Conservation (phyloP, 2,888 invertebrate species). For the Boloria selene region DNA sequence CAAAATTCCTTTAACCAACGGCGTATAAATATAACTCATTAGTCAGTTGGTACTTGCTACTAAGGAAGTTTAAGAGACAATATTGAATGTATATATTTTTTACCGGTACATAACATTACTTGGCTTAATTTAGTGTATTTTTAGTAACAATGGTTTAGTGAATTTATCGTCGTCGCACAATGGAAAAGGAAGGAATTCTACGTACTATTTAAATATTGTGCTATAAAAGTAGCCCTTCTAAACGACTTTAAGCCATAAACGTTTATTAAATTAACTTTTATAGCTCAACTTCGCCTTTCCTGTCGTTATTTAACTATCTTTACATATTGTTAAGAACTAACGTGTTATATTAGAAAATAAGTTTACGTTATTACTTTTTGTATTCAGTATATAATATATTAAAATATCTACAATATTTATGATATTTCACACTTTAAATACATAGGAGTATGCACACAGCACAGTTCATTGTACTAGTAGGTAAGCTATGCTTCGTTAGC, state of each 20-base stretch:
- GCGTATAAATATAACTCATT: constrained; percentile 42
- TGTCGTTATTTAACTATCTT: not conserved
- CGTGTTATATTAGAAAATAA: not conserved
- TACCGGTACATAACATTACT: not conserved
- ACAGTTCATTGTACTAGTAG: constrained; percentile 18
- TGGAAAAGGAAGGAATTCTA: too few relatives aligned
- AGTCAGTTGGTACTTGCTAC: constrained; percentile 28
- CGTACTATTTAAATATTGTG: not conserved
- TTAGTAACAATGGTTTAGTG: too few relatives aligned
- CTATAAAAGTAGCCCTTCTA: not conserved
- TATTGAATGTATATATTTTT: not conserved
- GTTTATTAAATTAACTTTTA: constrained; percentile 4
- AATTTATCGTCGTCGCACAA: too few relatives aligned
- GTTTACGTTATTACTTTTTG: not conserved
- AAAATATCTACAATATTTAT: not conserved
- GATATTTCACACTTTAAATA: not conserved
- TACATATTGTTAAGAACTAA: not conserved
- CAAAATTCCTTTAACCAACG: constrained; percentile 44
- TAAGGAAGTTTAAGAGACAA: constrained; percentile 11
- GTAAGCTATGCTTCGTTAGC: constrained; percentile 47
- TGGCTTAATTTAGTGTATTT: not conserved
- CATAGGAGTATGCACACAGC: not conserved
- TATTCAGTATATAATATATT: not conserved
- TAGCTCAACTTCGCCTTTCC: not conserved
- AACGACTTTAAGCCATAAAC: not conserved